Evolutionary conservation across 2,888 invertebrate genomes (phyloP).

Genomic region (Amblyjoppa fuscipennis): DNA sequence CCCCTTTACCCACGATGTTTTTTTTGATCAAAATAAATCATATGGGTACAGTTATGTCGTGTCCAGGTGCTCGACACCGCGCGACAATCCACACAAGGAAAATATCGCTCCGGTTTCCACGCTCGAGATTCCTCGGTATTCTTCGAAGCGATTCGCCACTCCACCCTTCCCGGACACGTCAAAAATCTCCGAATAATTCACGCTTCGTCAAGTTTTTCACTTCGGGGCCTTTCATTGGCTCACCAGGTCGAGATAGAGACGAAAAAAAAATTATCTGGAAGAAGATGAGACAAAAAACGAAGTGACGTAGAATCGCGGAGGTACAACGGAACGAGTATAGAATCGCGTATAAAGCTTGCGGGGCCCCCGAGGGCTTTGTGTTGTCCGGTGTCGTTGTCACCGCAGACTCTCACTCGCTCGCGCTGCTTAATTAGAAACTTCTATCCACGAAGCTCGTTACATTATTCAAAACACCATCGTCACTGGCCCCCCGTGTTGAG

Average conservation of each 20-base stretch:
- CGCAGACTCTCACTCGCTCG: constrained; percentile 64
- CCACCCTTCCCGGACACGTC: constrained; percentile 28
- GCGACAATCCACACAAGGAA: constrained; percentile 23
- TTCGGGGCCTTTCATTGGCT: not conserved
- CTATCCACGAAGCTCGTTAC: constrained; percentile 81
- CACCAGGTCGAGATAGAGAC: not conserved
- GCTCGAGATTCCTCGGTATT: constrained; percentile 56
- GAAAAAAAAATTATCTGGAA: constrained; percentile 30
- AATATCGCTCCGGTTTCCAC: constrained; percentile 63
- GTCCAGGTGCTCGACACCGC: constrained; percentile 75
- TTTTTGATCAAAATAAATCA: constrained; percentile 84
- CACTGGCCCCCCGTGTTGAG: constrained; percentile 55
- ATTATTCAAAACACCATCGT: constrained; percentile 82
- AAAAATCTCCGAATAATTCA: constrained; percentile 41
- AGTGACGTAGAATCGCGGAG: constrained; percentile 72
- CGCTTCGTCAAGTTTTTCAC: constrained; percentile 42
- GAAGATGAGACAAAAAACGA: constrained; percentile 65
- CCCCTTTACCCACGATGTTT: constrained; percentile 81
- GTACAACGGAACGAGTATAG: constrained; percentile 3
- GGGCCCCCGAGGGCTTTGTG: constrained; percentile 75
- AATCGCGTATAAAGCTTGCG: constrained; percentile 36
- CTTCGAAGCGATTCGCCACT: constrained; percentile 48
- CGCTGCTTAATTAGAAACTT: constrained; percentile 84
- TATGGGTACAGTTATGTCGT: constrained; percentile 80
- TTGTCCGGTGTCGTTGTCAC: constrained; percentile 77